phyloP scores from a whole-genome alignment of 2,113 vertebrate species.

The Nycticebus coucang region DNA sequence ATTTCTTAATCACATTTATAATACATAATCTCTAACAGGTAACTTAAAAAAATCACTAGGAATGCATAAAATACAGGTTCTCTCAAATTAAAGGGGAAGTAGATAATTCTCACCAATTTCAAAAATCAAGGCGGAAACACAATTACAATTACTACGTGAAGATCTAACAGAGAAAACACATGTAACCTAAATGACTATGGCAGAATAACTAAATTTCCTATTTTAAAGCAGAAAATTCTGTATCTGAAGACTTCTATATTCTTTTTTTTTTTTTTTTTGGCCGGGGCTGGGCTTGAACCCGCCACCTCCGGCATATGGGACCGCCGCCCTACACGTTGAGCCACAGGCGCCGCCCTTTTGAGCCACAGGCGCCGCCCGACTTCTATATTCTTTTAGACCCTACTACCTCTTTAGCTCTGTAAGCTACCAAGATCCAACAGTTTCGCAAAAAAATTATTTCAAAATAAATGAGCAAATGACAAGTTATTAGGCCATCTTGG shows the following conservation, averaged over 20 bases:
- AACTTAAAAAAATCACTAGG: conserved; percentile 22
- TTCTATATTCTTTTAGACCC: background rate
- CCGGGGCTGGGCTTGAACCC: too few species aligned
- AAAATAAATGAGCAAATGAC: conserved; percentile 4
- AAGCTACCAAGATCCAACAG: conserved; percentile 7
- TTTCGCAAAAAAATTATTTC: background rate
- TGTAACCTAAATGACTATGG: background rate
- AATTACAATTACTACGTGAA: background rate
- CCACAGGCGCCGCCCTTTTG: too few species aligned
- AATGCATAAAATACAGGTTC: conserved; percentile 9
- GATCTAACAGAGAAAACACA: conserved; percentile 21
- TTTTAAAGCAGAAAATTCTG: background rate
- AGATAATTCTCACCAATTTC: background rate
- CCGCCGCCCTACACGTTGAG: too few species aligned
- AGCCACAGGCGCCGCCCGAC: too few species aligned
- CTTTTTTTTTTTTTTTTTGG: too few species aligned
- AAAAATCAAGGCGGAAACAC: background rate
- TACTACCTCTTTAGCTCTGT: background rate
- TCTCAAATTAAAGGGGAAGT: background rate
- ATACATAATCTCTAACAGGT: background rate
- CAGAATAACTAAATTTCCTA: background rate
- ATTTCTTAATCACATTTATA: background rate
- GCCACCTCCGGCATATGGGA: too few species aligned
- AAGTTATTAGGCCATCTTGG: background rate
- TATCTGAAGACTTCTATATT: background rate